phyloP scores from a whole-genome alignment of 1,140 invertebrate genomes.

The Drosophila rufa region DNA sequence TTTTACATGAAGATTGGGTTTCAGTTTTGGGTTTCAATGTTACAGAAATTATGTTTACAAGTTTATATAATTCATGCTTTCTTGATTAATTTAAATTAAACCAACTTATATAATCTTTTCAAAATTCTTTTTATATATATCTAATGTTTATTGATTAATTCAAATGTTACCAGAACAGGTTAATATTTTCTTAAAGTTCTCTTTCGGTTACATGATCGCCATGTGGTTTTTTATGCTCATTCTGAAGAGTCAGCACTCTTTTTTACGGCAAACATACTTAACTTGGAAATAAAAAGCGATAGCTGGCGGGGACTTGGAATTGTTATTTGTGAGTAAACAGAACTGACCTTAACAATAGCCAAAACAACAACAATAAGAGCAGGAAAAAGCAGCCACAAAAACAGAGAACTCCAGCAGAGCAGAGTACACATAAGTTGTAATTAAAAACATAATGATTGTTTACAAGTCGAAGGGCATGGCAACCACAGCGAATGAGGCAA shows the following conservation, averaged over 20 bases:
- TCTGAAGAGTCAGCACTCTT: not conserved
- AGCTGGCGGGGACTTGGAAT: conserved; percentile 34
- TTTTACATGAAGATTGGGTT: not conserved
- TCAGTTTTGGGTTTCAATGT: not conserved
- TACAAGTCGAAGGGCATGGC: conserved; percentile 51
- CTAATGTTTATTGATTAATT: no score
- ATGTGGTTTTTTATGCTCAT: conserved; percentile 10
- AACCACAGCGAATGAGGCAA: conserved; percentile 22
- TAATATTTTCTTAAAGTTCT: no score
- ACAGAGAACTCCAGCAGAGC: conserved; percentile 7
- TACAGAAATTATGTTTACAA: not conserved
- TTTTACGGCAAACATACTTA: conserved; percentile 20
- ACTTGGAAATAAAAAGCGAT: conserved; percentile 3
- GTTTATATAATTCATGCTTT: no score
- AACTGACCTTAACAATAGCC: conserved; percentile 70
- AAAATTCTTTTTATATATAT: no score
- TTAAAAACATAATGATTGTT: conserved; percentile 44
- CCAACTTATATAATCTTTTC: no score
- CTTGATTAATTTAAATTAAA: no score
- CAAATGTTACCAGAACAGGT: no score
- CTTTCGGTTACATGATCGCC: not conserved
- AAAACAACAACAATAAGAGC: conserved; percentile 17
- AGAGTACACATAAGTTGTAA: conserved; percentile 23
- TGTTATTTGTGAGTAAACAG: conserved; percentile 42
- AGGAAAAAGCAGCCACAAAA: conserved; percentile 12